A percentile compares a stretch with the other conserved stretches of the same genome.
Conservation (phyloP, 2,113 vertebrate genomes). For the Pteruthius melanotis region DNA sequence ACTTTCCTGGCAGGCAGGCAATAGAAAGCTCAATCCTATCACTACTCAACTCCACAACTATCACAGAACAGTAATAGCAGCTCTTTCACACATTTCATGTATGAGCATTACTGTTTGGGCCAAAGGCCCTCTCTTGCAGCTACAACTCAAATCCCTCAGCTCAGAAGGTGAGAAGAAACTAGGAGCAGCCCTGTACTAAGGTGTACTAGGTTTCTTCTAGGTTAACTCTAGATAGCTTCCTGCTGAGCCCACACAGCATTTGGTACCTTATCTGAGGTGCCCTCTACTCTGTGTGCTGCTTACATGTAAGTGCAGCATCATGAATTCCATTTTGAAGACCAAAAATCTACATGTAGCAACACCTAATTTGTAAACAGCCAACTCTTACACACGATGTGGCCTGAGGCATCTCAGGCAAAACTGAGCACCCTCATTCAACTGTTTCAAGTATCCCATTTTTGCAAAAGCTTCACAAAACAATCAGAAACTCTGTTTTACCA, state of each 20-base stretch:
- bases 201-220: background rate
- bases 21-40: background rate
- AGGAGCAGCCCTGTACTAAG: background rate
- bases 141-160: background rate
- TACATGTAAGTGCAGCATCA: fast-evolving
- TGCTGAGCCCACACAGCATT: background rate
- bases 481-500: background rate
- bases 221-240: background rate
- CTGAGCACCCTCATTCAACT: background rate
- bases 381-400: fast-evolving
- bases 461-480: background rate
- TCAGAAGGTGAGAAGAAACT: background rate
- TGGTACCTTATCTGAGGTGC: background rate
- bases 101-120: background rate
- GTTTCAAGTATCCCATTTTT: background rate
- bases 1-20: background rate
- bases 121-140: background rate
- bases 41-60: background rate
- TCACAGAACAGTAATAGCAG: background rate
- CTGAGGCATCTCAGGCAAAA: background rate
- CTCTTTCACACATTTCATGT: background rate
- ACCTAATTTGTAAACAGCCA: background rate
- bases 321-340: background rate
- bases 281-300: background rate
- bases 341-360: background rate